Base-by-base conservation (phyloP, 53 echinoderm and acorn worm species). In the Arbacia lixula region DNA sequence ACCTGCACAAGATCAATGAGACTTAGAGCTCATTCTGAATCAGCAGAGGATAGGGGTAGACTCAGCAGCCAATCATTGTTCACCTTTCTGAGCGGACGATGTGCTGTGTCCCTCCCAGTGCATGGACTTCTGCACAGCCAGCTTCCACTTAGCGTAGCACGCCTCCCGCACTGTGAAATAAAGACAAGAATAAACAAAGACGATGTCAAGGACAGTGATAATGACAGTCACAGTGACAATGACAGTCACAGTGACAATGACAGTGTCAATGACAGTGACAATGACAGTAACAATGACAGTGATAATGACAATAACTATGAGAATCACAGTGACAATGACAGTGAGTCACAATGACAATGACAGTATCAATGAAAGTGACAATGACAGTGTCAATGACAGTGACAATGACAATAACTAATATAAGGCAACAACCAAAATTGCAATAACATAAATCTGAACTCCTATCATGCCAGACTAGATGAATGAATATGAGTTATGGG, bases 61-160 rank as follows among this genome's bases (percentile, higher is more conserved):
- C n/a, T n/a, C n/a, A n/a, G n/a, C n/a, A n/a, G 12, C 57, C 12
- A 20, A 38, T 81, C 64, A 85, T 5, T 24, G 39, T 72, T 89
- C 72, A 94, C 94, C 94, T 89, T 94, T 84, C 43, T 86, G 42
- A 5, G 49, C 46, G 51, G 73, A 85, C 17, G 57, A 74, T 19
- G 52, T 52, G 29, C 54, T 67, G 30, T 86, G 87, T 1, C 93
- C 96, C 71, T 96, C 96, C 96, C 93, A 94, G 65, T 94, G 69
- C 94, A 94, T 97, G 9, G 87, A 92, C 43, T 88, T 94, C 88
- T 97, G 86, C 6, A 97, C 94, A 8, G 98, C 98, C 25, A 94
- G 68, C 85, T 94, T 94, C 98, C 98, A 97, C 61, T 94, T 97
- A 51, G 84, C 78, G 46, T 90, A 97, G 12, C 92, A 83, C 1